Conservation (phyloP, 2,797 vertebrate genomes). For the Manis pentadactyla region DNA sequence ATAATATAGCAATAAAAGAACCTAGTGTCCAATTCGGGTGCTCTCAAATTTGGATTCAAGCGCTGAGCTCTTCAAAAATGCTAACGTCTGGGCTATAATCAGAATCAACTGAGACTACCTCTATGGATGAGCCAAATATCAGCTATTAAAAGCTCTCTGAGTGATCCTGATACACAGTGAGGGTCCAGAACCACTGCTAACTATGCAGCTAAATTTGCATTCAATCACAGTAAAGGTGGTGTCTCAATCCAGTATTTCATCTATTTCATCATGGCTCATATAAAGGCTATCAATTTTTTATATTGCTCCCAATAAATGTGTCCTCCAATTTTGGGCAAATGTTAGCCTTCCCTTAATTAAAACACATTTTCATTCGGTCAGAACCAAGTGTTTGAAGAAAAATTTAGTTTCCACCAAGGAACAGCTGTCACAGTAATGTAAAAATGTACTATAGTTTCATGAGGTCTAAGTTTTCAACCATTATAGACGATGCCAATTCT, state of each 20-base stretch:
- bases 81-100: not conserved
- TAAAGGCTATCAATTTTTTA: not conserved
- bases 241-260: not conserved
- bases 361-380: not conserved
- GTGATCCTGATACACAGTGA: not conserved
- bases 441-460: not conserved
- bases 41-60: not conserved
- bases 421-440: not conserved
- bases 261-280: not conserved
- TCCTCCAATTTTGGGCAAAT: not conserved
- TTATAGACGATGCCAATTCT: not conserved
- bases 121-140: not conserved
- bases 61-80: not conserved
- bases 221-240: not conserved
- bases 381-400: not conserved
- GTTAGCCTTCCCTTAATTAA: not conserved
- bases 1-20: not conserved
- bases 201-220: not conserved
- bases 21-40: not conserved
- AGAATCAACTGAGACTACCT: not conserved
- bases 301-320: not conserved
- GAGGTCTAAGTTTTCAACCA: not conserved
- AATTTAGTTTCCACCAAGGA: not conserved
- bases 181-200: not conserved
- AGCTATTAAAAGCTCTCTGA: not conserved